A percentile compares a stretch with the other conserved stretches of the same genome.
Evolutionary conservation across 1,140 invertebrate species (phyloP).

Genomic region (Pachyrhynchus sulphureomaculatus): DNA sequence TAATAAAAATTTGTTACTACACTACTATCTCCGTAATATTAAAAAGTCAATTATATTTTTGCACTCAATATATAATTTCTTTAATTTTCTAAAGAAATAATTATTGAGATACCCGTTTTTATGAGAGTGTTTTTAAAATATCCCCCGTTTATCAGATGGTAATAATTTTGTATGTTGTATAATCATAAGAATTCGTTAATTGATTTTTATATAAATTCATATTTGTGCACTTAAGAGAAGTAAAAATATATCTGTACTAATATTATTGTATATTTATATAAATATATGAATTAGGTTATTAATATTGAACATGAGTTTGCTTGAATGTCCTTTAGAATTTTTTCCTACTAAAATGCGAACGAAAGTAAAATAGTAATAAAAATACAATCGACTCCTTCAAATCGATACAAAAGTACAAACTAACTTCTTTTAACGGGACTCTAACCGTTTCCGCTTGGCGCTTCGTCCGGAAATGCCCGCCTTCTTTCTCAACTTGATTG

Average conservation of each 20-base stretch:
- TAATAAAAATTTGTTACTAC: no score
- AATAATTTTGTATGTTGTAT: conserved; percentile 22
- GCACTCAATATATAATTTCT: background rate
- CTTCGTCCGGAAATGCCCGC: no score
- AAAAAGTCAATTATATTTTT: no score
- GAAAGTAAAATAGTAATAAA: background rate
- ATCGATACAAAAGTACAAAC: no score
- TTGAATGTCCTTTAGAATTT: no score
- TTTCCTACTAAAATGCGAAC: no score
- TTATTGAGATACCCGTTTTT: background rate
- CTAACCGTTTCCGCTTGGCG: no score
- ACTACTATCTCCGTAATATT: no score
- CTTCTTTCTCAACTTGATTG: no score
- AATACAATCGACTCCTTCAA: background rate
- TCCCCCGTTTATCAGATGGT: background rate
- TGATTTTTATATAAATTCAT: conserved; percentile 34
- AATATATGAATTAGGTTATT: conserved; percentile 32
- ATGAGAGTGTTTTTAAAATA: conserved; percentile 12
- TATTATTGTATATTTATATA: conserved; percentile 36
- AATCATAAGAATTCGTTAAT: conserved; percentile 22
- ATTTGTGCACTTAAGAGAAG: conserved; percentile 32
- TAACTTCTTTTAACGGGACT: no score
- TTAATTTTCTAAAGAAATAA: background rate
- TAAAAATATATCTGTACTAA: conserved; percentile 34
- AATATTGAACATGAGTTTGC: background rate